Percentiles rank a stretch among this genome's conserved stretches.
These are phyloP conservation scores for Scaptomyza graminum DNA, from an alignment of 1,140 invertebrate species.

Conservation along the genomic window DNA sequence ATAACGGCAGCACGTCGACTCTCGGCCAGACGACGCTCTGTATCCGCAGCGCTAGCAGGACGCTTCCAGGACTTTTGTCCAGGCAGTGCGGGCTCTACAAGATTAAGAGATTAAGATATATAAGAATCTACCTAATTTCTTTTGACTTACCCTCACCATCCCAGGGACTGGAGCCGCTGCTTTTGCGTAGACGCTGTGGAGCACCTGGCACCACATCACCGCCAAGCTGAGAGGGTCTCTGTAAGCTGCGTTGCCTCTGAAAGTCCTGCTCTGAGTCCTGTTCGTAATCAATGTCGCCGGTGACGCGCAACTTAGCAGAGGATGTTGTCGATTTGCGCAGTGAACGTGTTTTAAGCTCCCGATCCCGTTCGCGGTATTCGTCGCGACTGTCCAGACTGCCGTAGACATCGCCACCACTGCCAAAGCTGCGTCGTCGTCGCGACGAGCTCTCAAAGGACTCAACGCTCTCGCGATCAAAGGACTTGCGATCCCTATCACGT, in stretches of 20 bases:
- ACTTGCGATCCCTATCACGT: conserved; percentile 69
- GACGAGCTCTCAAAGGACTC: conserved; percentile 82
- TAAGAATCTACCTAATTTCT: background rate
- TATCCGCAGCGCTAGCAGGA: conserved; percentile 87
- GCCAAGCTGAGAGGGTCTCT: conserved; percentile 71
- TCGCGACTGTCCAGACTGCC: conserved; percentile 80
- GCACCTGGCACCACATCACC: conserved; percentile 43
- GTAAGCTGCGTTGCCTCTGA: conserved; percentile 69
- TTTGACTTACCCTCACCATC: conserved; percentile 84
- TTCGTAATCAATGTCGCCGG: conserved; percentile 81
- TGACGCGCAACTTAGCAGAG: conserved; percentile 62
- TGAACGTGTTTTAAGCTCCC: conserved; percentile 71
- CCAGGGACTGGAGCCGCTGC: conserved; percentile 85
- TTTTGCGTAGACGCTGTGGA: conserved; percentile 77
- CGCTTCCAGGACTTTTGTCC: conserved; percentile 86
- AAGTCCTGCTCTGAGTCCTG: conserved; percentile 82
- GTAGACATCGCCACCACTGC: conserved; percentile 81
- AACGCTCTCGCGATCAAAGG: conserved; percentile 81
- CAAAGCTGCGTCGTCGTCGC: conserved; percentile 74
- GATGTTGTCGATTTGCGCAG: conserved; percentile 71
- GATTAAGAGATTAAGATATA: background rate
- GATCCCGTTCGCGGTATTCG: conserved; percentile 73
- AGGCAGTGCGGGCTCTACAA: conserved; percentile 83
- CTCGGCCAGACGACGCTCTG: conserved; percentile 84
- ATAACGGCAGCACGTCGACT: conserved; percentile 75